Conservation (phyloP, 1,140 invertebrate species). For the Drosophila mojavensis region DNA sequence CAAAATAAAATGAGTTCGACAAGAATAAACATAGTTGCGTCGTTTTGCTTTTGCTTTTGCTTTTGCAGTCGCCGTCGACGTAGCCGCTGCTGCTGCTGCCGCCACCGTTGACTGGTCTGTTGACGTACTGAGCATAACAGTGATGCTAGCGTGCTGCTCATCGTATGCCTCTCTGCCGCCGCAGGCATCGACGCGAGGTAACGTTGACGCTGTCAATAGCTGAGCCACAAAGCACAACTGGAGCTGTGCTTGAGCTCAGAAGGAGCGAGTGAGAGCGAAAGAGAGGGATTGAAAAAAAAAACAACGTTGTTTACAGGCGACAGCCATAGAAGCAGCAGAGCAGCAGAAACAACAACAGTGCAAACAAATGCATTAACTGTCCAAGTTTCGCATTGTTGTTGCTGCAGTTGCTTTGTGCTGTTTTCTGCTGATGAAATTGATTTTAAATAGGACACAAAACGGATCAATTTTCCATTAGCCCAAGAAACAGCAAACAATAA, state of each 20-base stretch:
- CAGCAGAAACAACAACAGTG: slow-evolving; percentile 15
- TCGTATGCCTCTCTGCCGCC: neutral
- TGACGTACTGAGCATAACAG: neutral
- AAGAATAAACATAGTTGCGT: slow-evolving; percentile 64
- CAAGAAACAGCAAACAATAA: slow-evolving; percentile 9
- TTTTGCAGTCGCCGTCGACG: neutral
- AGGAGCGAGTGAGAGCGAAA: neutral
- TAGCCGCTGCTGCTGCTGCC: neutral
- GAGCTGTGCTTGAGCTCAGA: slow-evolving; percentile 22
- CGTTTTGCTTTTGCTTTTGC: slow-evolving; percentile 16
- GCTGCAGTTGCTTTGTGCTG: slow-evolving; percentile 7
- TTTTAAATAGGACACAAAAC: slow-evolving; percentile 24
- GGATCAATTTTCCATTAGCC: slow-evolving; percentile 20
- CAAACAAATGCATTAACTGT: slow-evolving; percentile 15
- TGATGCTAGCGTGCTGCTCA: slow-evolving; percentile 10
- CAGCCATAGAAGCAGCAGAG: slow-evolving; percentile 6
- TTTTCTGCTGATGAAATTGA: slow-evolving; percentile 46
- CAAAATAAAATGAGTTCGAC: slow-evolving; percentile 58
- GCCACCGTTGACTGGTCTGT: slow-evolving; percentile 3
- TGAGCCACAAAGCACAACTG: slow-evolving; percentile 16
- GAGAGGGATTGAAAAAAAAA: neutral
- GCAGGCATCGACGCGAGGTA: neutral
- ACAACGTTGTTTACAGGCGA: slow-evolving; percentile 26
- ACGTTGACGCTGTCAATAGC: slow-evolving; percentile 26
- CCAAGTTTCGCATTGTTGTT: slow-evolving; percentile 5